These are phyloP conservation scores for Acanthosepion esculentum DNA, from an alignment of 2,888 invertebrate genomes.

Conservation along the genomic window DNA sequence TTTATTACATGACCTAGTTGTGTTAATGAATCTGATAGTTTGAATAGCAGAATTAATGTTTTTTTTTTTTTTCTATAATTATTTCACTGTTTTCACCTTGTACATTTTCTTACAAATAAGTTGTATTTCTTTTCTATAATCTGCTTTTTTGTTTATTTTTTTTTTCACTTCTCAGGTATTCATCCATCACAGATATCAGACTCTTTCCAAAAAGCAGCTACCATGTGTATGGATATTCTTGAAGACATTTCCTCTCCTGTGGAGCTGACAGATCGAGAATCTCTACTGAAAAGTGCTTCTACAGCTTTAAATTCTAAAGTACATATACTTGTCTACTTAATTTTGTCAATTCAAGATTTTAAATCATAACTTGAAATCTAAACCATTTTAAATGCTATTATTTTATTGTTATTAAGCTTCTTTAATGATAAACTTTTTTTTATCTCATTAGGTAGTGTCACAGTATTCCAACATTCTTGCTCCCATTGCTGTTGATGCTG, in stretches of 20 bases:
- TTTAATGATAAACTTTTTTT: too few species aligned
- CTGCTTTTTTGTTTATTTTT: too few species aligned
- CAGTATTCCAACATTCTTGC: conserved; percentile 96
- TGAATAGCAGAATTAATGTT: too few species aligned
- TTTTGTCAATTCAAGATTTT: background rate
- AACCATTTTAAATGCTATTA: background rate
- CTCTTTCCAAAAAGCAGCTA: conserved; percentile 88
- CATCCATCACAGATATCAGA: conserved; percentile 98
- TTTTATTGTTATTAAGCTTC: background rate
- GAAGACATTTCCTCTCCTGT: conserved; percentile 86
- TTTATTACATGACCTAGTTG: too few species aligned
- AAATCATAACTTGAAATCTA: background rate
- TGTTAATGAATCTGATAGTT: background rate
- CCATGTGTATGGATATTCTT: conserved; percentile 85
- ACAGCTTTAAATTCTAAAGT: conserved; percentile 97
- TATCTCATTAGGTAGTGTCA: conserved; percentile 85
- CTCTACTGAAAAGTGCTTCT: conserved; percentile 93
- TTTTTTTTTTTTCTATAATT: too few species aligned
- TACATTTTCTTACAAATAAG: too few species aligned
- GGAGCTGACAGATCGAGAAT: conserved; percentile 88
- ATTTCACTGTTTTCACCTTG: too few species aligned
- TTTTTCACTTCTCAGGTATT: conserved; percentile 81
- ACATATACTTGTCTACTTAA: conserved; percentile 49
- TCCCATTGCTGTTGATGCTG: conserved; percentile 97
- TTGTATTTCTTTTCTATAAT: too few species aligned